phyloP scores from a whole-genome alignment of 2,113 vertebrate genomes.

The Prochilodus magdalenae region DNA sequence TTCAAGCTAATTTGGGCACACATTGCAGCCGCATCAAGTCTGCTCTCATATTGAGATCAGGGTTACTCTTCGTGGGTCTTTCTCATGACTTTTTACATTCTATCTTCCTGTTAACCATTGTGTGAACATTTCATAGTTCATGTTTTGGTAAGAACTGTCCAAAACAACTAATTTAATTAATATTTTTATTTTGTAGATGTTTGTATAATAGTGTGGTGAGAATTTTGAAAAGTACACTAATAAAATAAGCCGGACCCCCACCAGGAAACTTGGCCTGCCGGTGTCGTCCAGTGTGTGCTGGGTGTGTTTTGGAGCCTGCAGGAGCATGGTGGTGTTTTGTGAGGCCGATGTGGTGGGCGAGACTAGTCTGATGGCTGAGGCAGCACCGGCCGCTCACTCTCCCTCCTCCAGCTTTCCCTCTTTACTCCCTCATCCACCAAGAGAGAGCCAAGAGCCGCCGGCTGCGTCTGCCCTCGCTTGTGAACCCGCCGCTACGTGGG shows the following conservation, averaged over 20 bases:
- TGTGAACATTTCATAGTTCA: no score
- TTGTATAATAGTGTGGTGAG: neutral
- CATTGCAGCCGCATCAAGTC: no score
- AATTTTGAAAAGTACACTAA: neutral
- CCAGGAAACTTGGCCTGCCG: neutral
- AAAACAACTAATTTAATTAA: no score
- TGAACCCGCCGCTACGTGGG: slow-evolving; percentile 50
- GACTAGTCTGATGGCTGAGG: slow-evolving; percentile 6
- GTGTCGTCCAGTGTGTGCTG: neutral
- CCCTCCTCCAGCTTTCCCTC: slow-evolving; percentile 41
- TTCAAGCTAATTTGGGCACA: no score
- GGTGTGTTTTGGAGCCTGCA: slow-evolving; percentile 1
- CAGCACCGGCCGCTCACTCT: slow-evolving; percentile 26
- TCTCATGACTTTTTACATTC: neutral
- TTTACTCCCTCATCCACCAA: slow-evolving; percentile 25
- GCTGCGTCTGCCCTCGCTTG: slow-evolving; percentile 51
- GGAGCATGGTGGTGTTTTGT: neutral
- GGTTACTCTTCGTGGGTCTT: neutral
- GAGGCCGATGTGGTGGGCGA: slow-evolving; percentile 22
- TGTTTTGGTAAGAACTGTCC: no score
- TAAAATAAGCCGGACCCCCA: slow-evolving; percentile 1
- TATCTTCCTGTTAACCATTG: no score
- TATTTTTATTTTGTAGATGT: no score
- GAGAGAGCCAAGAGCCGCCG: slow-evolving; percentile 42
- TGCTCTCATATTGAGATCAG: no score